Evolutionary conservation across 2,113 vertebrate species (phyloP).

Genomic region (Amblyornis subalaris): DNA sequence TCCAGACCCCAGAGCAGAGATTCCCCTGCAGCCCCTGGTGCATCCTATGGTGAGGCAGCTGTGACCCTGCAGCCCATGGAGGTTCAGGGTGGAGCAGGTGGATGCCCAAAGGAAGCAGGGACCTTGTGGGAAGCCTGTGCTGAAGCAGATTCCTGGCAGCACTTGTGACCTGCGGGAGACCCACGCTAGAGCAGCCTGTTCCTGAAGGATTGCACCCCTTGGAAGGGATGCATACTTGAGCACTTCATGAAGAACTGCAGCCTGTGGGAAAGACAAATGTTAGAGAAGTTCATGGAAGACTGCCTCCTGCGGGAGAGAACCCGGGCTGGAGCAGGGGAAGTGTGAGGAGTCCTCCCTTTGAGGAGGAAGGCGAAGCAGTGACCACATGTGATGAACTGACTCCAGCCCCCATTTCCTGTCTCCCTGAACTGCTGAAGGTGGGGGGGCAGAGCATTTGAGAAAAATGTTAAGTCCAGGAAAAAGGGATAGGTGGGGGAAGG

Average conservation of each 20-base stretch:
- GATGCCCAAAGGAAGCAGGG: background rate
- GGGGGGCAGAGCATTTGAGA: background rate
- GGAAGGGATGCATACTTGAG: background rate
- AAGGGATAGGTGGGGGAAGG: background rate
- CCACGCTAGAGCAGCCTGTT: background rate
- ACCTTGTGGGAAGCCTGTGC: background rate
- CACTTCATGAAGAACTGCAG: background rate
- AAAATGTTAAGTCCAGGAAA: background rate
- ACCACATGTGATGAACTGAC: background rate
- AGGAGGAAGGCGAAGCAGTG: background rate
- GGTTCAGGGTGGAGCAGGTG: background rate
- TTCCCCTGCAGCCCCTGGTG: background rate
- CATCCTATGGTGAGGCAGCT: background rate
- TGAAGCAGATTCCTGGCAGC: background rate
- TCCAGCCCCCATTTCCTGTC: accelerated
- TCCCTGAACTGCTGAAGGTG: too few relatives aligned
- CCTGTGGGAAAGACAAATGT: background rate
- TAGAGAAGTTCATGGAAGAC: background rate
- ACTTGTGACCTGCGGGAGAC: background rate
- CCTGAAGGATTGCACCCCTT: background rate
- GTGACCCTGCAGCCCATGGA: background rate
- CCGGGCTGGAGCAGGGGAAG: background rate
- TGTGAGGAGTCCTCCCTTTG: background rate
- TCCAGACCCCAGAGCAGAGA: background rate
- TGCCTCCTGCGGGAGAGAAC: too few relatives aligned